These are phyloP conservation scores for Neosilurus mollespiculum DNA, from an alignment of 2,797 vertebrate species.

Conservation along the genomic window DNA sequence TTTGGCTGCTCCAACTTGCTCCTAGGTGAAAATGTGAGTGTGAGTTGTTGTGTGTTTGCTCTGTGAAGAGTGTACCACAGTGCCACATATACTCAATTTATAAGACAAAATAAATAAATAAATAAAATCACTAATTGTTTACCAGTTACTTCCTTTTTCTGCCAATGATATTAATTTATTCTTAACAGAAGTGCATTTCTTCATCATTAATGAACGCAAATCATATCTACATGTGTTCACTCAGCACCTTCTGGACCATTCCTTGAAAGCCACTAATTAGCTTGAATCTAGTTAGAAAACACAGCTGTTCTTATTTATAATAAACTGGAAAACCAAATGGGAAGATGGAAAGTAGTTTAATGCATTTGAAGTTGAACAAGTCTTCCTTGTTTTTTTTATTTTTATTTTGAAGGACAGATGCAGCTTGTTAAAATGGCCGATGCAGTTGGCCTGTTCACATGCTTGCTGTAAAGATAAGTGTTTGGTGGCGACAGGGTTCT, in stretches of 20 bases:
- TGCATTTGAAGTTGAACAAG: not conserved
- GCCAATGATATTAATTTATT: constrained; percentile 43
- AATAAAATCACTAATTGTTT: not conserved
- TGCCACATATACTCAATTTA: no score
- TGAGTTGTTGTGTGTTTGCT: no score
- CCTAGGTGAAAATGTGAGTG: no score
- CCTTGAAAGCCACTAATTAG: constrained; percentile 26
- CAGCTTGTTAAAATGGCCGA: constrained; percentile 37
- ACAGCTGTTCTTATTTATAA: constrained; percentile 20
- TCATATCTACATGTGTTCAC: constrained; percentile 24
- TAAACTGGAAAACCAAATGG: not conserved
- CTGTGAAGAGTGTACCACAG: no score
- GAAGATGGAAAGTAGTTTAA: not conserved
- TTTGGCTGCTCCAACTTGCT: no score
- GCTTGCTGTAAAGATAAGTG: constrained; percentile 48
- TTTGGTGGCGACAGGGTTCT: constrained; percentile 21
- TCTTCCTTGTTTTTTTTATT: not conserved
- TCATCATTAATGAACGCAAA: constrained; percentile 14
- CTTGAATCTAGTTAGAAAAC: constrained; percentile 18
- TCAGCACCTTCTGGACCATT: constrained; percentile 13
- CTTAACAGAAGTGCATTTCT: constrained; percentile 14
- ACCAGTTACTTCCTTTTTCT: not conserved
- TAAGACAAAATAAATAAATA: not conserved
- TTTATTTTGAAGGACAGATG: constrained; percentile 48
- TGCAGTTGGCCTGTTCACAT: constrained; percentile 44